Conservation (phyloP, 2,113 vertebrate species). For the Verasper variegatus region DNA sequence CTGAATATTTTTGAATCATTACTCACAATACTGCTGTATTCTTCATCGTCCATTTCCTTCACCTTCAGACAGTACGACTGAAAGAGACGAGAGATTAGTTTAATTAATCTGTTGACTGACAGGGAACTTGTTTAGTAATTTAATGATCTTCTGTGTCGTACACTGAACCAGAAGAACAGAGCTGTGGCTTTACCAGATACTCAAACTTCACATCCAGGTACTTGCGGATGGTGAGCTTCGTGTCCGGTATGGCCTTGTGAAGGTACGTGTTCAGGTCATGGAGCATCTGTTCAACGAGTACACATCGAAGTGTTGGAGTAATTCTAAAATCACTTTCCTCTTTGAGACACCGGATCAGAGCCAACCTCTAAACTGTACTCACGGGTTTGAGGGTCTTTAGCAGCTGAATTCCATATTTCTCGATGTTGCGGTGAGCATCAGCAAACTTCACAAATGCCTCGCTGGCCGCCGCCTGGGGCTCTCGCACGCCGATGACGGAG, state of each 20-base stretch:
- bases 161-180: not conserved
- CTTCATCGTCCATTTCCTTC: constrained; percentile 99
- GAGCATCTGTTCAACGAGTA: constrained; percentile 89
- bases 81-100: constrained; percentile 27
- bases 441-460: constrained; percentile 99
- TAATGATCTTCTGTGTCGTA: too few species aligned
- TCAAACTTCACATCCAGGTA: constrained; percentile 99
- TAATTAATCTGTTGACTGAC: too few species aligned
- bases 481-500: constrained; percentile 96
- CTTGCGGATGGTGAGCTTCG: constrained; percentile 97
- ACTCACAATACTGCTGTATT: constrained; percentile 98
- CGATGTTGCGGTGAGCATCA: constrained; percentile 96
- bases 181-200: constrained; percentile 88
- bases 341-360: not conserved
- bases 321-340: not conserved
- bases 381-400: constrained; percentile 98
- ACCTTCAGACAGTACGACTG: constrained; percentile 99
- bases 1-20: not conserved
- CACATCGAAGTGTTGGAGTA: not conserved
- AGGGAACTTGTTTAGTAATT: too few species aligned
- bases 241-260: constrained; percentile 97
- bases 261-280: constrained; percentile 97
- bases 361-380: constrained; percentile 56
- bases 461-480: constrained; percentile 94
- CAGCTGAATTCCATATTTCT: constrained; percentile 96